Percentiles rank a stretch among this genome's conserved stretches.
phyloP scores from a whole-genome alignment of 2,113 vertebrate genomes.

The Oryzias woworae region DNA sequence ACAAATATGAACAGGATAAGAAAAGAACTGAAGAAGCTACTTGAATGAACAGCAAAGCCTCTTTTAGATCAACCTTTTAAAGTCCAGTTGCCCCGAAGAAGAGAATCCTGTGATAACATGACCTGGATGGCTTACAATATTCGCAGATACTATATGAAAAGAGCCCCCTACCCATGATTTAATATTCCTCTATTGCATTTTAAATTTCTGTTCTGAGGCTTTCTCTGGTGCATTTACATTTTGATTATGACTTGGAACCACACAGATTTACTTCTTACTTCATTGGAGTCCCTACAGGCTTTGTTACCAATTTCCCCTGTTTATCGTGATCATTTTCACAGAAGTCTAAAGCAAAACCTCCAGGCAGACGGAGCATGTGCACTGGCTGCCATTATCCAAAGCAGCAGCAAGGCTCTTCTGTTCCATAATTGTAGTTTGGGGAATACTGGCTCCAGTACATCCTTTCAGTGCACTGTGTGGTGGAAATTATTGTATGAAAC shows the following conservation, averaged over 20 bases:
- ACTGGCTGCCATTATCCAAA: slow-evolving; percentile 10
- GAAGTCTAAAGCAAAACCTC: slow-evolving; percentile 22
- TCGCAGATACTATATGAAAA: neutral
- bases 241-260: slow-evolving; percentile 32
- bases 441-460: slow-evolving; percentile 7
- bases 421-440: slow-evolving; percentile 2
- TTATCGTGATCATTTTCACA: slow-evolving; percentile 10
- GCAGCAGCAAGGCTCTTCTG: slow-evolving; percentile 7
- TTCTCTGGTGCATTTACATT: slow-evolving; percentile 31
- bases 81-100: too few species aligned
- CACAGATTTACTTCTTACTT: slow-evolving; percentile 27
- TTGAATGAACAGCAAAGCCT: too few species aligned
- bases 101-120: too few species aligned
- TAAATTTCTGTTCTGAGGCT: slow-evolving; percentile 1
- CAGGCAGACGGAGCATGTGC: slow-evolving; percentile 13
- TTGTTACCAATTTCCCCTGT: slow-evolving; percentile 6
- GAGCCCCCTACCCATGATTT: neutral
- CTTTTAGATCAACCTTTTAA: too few species aligned
- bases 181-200: slow-evolving; percentile 16
- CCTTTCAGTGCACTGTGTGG: neutral
- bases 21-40: neutral
- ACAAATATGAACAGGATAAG: slow-evolving; percentile 17
- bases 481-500: neutral
- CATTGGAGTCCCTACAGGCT: slow-evolving; percentile 14
- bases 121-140: too few species aligned